Conservation (phyloP, 2,888 invertebrate species). For the Laothoe populi region DNA sequence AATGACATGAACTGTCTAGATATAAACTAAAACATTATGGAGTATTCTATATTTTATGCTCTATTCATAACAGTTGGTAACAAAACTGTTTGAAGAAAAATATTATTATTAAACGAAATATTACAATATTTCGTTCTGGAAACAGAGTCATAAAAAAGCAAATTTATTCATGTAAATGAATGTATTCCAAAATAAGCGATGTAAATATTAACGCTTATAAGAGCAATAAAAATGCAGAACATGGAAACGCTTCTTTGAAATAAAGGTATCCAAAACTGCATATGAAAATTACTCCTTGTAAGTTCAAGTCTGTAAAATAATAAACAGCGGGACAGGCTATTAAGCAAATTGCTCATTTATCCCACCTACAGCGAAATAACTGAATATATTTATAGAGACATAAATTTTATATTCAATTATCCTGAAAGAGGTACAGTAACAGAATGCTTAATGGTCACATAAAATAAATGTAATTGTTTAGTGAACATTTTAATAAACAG, state of each 20-base stretch:
- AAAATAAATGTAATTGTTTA: background rate
- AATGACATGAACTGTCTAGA: background rate
- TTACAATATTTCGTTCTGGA: background rate
- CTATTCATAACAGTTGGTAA: background rate
- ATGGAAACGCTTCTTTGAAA: slow-evolving; percentile 43
- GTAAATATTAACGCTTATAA: slow-evolving; percentile 35
- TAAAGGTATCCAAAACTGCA: slow-evolving; percentile 42
- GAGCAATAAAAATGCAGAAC: slow-evolving; percentile 42
- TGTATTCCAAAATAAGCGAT: slow-evolving; percentile 39
- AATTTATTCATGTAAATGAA: slow-evolving; percentile 37
- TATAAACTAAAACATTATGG: background rate
- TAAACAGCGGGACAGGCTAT: slow-evolving; percentile 45
- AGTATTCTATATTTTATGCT: background rate
- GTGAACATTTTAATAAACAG: background rate
- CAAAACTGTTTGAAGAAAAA: background rate
- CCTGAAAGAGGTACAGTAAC: background rate
- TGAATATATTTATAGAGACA: slow-evolving; percentile 13
- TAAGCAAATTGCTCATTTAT: slow-evolving; percentile 51
- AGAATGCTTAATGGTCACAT: background rate
- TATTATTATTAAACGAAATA: background rate
- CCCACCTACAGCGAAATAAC: slow-evolving; percentile 7
- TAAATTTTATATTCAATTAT: slow-evolving; percentile 24
- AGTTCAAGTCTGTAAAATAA: slow-evolving; percentile 48
- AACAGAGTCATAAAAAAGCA: slow-evolving; percentile 6
- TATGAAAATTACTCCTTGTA: slow-evolving; percentile 45